These are phyloP conservation scores for Rhopilema esculentum DNA, from an alignment of 30 jellyfish, hydroid and myxozoan genomes.

Conservation along the genomic window DNA sequence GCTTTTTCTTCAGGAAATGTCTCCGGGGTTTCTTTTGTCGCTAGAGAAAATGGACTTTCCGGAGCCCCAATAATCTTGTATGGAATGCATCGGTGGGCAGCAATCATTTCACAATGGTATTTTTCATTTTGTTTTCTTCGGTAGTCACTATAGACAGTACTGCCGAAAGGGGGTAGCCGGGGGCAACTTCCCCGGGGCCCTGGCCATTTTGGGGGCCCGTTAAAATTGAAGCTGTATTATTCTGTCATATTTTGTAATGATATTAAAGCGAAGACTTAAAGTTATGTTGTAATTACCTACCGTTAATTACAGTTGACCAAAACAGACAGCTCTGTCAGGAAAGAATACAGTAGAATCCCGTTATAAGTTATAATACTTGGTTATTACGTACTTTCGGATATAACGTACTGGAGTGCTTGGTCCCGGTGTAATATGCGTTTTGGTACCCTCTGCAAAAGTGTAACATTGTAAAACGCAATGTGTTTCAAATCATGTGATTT, in stretches of 20 bases:
- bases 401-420: too few relatives aligned
- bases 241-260: slow-evolving; percentile 39
- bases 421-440: too few relatives aligned
- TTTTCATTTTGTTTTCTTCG: slow-evolving; percentile 9
- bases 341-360: slow-evolving; percentile 2
- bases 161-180: too few relatives aligned
- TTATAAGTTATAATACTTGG: slow-evolving; percentile 1
- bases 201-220: slow-evolving; percentile 50
- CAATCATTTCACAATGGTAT: slow-evolving; percentile 32
- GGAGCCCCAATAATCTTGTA: slow-evolving; percentile 20
- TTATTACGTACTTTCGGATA: too few relatives aligned
- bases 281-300: background rate
- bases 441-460: too few relatives aligned
- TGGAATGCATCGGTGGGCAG: slow-evolving; percentile 27
- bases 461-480: too few relatives aligned
- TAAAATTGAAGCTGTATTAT: slow-evolving; percentile 27
- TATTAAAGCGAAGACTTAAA: slow-evolving; percentile 9
- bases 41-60: slow-evolving; percentile 24
- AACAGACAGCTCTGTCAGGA: background rate
- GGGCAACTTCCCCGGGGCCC: too few relatives aligned
- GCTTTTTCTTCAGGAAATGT: slow-evolving; percentile 8
- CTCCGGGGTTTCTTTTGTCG: slow-evolving; percentile 2
- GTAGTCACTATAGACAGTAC: slow-evolving; percentile 16
- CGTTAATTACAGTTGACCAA: slow-evolving; percentile 35
- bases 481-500: too few relatives aligned